phyloP scores from a whole-genome alignment of 2,888 invertebrate genomes.

The Sarcophaga carnaria region DNA sequence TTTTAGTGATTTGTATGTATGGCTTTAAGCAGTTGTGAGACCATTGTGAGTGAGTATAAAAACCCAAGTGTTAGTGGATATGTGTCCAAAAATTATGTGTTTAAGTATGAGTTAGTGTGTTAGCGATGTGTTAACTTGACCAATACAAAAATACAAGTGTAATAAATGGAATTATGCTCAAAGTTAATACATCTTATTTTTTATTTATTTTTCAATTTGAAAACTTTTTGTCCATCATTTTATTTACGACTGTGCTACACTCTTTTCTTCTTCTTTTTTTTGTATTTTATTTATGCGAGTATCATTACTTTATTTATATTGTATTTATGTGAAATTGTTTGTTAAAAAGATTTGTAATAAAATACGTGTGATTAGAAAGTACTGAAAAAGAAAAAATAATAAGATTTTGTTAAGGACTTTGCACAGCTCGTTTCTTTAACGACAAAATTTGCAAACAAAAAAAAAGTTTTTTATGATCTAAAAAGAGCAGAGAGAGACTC shows the following conservation, averaged over 20 bases:
- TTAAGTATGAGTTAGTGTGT: not conserved
- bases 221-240: constrained; percentile 17
- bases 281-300: constrained; percentile 22
- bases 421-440: not conserved
- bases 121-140: constrained; percentile 51
- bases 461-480: not conserved
- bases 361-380: not conserved
- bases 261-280: not conserved
- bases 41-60: too few species aligned
- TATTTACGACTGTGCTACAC: not conserved
- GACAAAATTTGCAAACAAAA: not conserved
- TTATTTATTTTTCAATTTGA: constrained; percentile 20
- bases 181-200: constrained; percentile 28
- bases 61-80: not conserved
- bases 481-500: not conserved
- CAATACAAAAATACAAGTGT: constrained; percentile 43
- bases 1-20: constrained; percentile 50
- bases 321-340: constrained; percentile 16
- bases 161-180: constrained; percentile 52
- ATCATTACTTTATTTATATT: constrained; percentile 10
- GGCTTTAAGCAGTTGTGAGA: constrained; percentile 36
- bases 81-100: not conserved
- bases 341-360: constrained; percentile 7
- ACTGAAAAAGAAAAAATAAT: not conserved
- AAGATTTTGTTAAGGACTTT: not conserved